Evolutionary conservation across 1,140 invertebrate species (phyloP).

Genomic region (Heliconius hermathena): DNA sequence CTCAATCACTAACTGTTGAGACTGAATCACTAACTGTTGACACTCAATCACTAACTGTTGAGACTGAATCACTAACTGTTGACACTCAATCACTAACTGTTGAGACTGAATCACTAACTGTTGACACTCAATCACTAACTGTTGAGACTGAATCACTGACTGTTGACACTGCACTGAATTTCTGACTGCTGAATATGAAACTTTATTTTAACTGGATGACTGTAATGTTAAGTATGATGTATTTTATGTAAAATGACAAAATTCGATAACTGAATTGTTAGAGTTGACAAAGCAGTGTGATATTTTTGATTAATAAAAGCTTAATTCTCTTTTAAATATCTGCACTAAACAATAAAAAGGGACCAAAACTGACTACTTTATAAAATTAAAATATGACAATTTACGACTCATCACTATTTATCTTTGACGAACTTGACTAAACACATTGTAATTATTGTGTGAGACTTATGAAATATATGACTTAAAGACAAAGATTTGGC

Average conservation of each 20-base stretch:
- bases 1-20: too few relatives aligned
- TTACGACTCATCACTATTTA: background rate
- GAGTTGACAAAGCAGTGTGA: background rate
- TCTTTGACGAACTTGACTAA: background rate
- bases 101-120: too few relatives aligned
- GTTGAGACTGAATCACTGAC: too few relatives aligned
- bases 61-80: too few relatives aligned
- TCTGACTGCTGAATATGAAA: too few relatives aligned
- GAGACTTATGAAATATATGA: background rate
- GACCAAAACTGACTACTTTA: background rate
- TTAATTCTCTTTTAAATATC: background rate
- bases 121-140: too few relatives aligned
- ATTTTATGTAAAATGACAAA: background rate
- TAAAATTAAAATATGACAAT: background rate
- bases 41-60: too few relatives aligned
- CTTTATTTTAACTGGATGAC: background rate
- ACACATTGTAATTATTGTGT: background rate
- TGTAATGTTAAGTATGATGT: background rate
- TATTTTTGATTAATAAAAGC: background rate
- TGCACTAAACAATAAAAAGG: background rate
- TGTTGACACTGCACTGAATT: background rate
- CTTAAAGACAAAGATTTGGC: background rate
- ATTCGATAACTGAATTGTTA: background rate
- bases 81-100: too few relatives aligned
- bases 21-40: too few relatives aligned